Percentiles rank a stretch among this genome's conserved stretches.
Conservation (phyloP, 2,888 invertebrate species). For the Carpatolechia fugitivella region DNA sequence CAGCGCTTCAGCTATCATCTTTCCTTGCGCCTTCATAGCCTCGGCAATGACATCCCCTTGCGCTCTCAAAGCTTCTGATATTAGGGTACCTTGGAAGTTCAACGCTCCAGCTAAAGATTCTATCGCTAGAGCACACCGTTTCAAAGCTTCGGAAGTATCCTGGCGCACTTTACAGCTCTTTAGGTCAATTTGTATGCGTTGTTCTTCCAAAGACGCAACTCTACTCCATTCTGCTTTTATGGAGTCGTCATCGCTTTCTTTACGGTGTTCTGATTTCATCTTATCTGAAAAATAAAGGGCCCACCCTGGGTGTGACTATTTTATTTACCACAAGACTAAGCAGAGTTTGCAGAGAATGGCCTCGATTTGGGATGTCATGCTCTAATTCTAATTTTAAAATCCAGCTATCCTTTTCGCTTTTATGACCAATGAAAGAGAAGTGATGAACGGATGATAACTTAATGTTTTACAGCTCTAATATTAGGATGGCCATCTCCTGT, state of each 20-base stretch:
- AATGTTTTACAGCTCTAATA: no score
- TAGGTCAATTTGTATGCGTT: neutral
- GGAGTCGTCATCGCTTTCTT: neutral
- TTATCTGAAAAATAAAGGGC: neutral
- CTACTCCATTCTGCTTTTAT: neutral
- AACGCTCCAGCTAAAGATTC: neutral
- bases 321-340: no score
- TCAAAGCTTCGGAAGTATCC: neutral
- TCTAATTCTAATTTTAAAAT: no score
- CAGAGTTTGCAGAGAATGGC: no score
- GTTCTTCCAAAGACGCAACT: neutral
- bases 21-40: neutral
- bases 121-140: neutral
- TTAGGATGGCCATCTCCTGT: no score
- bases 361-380: no score
- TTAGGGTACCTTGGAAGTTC: neutral
- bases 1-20: neutral
- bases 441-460: no score
- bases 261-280: neutral
- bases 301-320: no score
- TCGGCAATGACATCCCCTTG: neutral
- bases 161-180: neutral
- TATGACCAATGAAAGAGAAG: no score
- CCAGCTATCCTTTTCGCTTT: no score
- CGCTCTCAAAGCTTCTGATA: neutral